Conservation (phyloP, 2,797 vertebrate species). For the Hippopotamyrus pictus region DNA sequence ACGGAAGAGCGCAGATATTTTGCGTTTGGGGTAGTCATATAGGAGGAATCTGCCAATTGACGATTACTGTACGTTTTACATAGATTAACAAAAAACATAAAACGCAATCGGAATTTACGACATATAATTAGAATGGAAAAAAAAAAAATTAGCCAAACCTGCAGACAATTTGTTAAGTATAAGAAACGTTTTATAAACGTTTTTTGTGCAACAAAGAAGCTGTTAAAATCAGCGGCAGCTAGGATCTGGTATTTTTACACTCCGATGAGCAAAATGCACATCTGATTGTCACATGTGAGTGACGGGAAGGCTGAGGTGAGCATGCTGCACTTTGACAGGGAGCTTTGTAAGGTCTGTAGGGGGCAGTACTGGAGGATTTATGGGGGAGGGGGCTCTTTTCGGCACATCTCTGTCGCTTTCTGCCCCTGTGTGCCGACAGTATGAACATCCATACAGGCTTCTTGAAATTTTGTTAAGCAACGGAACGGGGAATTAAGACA, state of each 20-base stretch:
- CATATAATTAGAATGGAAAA: not conserved
- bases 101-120: not conserved
- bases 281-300: constrained; percentile 71
- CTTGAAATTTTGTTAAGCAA: not conserved
- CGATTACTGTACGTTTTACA: not conserved
- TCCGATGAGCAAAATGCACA: constrained; percentile 75
- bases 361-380: not conserved
- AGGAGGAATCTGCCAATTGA: not conserved
- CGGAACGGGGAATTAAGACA: not conserved
- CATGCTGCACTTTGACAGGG: not conserved
- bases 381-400: not conserved
- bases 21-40: not conserved
- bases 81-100: not conserved
- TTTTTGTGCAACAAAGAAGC: not conserved
- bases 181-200: not conserved
- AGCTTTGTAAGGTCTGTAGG: not conserved
- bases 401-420: not conserved
- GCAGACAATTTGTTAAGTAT: not conserved
- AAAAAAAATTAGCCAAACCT: not conserved
- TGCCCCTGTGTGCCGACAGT: not conserved
- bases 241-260: constrained; percentile 76
- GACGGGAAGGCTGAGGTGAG: not conserved
- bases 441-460: not conserved
- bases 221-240: not conserved
- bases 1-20: not conserved